A percentile compares a stretch with the other conserved stretches of the same genome.
Conservation (phyloP, 1,140 invertebrate genomes). For the Panagrolaimus sp. region DNA sequence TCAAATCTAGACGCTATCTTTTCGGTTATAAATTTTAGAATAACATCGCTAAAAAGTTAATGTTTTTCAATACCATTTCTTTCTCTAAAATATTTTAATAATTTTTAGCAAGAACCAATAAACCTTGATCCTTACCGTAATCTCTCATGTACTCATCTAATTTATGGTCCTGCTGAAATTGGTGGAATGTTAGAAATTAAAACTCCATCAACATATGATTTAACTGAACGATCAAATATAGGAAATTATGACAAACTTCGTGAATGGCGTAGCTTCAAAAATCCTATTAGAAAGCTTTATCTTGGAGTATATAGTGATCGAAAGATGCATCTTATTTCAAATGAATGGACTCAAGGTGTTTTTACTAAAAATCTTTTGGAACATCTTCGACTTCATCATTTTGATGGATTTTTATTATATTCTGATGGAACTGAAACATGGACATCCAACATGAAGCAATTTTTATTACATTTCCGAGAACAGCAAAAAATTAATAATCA, state of each 20-base stretch:
- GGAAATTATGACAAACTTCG: conserved; percentile 1
- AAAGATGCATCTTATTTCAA: neutral
- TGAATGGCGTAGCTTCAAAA: neutral
- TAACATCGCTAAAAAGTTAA: no score
- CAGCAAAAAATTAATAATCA: neutral
- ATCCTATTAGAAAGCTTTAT: neutral
- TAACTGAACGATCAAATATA: neutral
- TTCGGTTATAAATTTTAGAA: no score
- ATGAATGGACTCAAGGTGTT: neutral
- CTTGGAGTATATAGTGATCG: neutral
- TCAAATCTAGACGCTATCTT: no score
- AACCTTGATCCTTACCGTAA: neutral
- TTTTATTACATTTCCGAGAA: neutral
- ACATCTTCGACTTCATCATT: neutral
- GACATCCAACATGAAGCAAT: neutral
- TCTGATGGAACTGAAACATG: neutral
- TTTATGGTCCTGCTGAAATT: neutral
- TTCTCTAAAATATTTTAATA: no score
- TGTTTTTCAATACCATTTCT: no score
- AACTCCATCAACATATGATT: neutral
- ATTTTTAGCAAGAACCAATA: no score
- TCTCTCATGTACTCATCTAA: neutral
- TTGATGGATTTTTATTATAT: neutral
- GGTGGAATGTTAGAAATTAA: neutral
- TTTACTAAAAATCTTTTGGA: neutral